Percentiles rank a stretch among this genome's conserved stretches.
Conservation (phyloP, 2,797 vertebrate species). For the Amblyraja radiata region DNA sequence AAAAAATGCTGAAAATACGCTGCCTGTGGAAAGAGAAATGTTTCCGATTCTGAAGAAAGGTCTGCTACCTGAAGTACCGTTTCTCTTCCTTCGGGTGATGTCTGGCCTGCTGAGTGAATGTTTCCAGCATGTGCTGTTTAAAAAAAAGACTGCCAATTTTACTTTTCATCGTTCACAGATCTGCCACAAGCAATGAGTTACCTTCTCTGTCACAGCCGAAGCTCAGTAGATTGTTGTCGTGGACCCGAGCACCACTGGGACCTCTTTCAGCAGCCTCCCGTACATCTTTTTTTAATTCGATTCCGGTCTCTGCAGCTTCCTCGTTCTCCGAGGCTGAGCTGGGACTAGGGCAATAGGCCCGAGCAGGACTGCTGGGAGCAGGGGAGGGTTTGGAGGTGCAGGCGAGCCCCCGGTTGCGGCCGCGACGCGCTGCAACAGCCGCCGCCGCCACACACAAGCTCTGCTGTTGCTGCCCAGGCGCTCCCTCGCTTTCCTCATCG, state of each 20-base stretch:
- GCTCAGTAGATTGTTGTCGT: slow-evolving; percentile 52
- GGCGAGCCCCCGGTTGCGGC: slow-evolving; percentile 37
- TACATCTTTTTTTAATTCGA: slow-evolving; percentile 12
- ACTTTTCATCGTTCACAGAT: background rate
- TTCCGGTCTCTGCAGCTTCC: background rate
- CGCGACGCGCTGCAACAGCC: slow-evolving; percentile 30
- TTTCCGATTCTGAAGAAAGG: too few species aligned
- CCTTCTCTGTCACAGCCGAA: slow-evolving; percentile 58
- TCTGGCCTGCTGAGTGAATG: too few species aligned
- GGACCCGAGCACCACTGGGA: background rate
- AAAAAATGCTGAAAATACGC: too few species aligned
- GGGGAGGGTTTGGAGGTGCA: slow-evolving; percentile 10
- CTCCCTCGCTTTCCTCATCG: slow-evolving; percentile 53
- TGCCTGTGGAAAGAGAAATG: too few species aligned
- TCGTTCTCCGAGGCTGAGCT: slow-evolving; percentile 46
- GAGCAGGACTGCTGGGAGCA: background rate
- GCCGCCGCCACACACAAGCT: background rate
- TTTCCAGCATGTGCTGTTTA: too few species aligned
- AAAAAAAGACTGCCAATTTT: too few species aligned
- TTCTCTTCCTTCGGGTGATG: too few species aligned
- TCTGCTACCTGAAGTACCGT: too few species aligned
- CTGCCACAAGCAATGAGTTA: slow-evolving; percentile 41
- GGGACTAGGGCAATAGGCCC: slow-evolving; percentile 40
- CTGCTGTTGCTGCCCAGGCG: background rate
- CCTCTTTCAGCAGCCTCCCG: background rate